These are phyloP conservation scores for Cynodonichthys magdalenae DNA, from an alignment of 2,797 vertebrate genomes.

Conservation along the genomic window DNA sequence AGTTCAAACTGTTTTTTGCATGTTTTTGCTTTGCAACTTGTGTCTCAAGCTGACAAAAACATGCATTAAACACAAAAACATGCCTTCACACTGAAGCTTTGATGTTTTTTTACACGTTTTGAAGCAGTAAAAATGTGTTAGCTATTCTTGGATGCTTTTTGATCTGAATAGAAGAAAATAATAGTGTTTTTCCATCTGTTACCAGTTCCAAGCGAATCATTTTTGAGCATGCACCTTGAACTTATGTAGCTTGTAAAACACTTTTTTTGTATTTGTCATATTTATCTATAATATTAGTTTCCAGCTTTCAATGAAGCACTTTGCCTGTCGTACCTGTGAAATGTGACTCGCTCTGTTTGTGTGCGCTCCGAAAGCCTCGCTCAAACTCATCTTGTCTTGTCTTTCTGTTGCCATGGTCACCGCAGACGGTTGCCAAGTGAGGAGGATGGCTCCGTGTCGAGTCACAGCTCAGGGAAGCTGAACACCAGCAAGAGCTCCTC, in stretches of 20 bases:
- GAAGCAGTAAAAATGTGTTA: too few relatives aligned
- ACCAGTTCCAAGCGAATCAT: not conserved
- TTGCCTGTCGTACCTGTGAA: constrained; percentile 15
- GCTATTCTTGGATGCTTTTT: too few relatives aligned
- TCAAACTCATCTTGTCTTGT: constrained; percentile 23
- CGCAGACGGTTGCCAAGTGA: constrained; percentile 93
- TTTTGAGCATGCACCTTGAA: not conserved
- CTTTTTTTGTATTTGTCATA: fast-evolving
- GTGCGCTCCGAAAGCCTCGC: constrained; percentile 37
- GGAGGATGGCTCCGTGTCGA: constrained; percentile 90
- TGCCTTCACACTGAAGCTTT: too few relatives aligned
- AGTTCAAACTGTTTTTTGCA: too few relatives aligned
- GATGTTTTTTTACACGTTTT: too few relatives aligned
- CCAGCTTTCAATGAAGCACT: not conserved
- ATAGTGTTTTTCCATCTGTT: not conserved
- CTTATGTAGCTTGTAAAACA: not conserved
- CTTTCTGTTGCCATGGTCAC: constrained; percentile 93
- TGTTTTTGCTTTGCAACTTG: too few relatives aligned
- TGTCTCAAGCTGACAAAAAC: too few relatives aligned
- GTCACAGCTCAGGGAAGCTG: constrained; percentile 92
- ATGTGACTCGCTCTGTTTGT: constrained; percentile 35
- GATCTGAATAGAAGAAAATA: not conserved
- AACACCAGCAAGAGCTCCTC: constrained; percentile 88
- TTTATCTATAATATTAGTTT: constrained; percentile 11
- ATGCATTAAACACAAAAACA: too few relatives aligned